phyloP scores from a whole-genome alignment of 2,888 invertebrate genomes.

The Thereva nobilitata region DNA sequence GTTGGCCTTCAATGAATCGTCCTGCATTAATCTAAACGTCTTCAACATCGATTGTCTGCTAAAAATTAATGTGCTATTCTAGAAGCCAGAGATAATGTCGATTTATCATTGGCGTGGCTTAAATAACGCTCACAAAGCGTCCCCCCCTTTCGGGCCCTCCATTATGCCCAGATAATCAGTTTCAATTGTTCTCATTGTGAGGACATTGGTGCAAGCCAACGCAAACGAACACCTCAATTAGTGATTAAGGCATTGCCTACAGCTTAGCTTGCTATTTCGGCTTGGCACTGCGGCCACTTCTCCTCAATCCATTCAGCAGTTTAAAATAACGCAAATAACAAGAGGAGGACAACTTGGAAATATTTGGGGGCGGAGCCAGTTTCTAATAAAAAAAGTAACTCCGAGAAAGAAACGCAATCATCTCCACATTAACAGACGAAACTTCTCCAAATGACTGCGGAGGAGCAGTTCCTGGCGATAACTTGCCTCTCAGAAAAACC shows the following conservation, averaged over 20 bases:
- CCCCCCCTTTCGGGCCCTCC: neutral
- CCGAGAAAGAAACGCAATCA: too few species aligned
- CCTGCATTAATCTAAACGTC: slow-evolving; percentile 33
- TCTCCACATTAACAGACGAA: too few species aligned
- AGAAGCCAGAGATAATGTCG: slow-evolving; percentile 31
- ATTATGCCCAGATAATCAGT: neutral
- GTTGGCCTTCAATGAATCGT: slow-evolving; percentile 29
- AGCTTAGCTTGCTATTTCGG: neutral
- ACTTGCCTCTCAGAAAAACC: too few species aligned
- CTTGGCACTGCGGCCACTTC: too few species aligned
- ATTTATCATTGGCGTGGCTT: slow-evolving; percentile 26
- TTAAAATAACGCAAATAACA: too few species aligned
- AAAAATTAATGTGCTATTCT: slow-evolving; percentile 32
- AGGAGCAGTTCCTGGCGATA: too few species aligned
- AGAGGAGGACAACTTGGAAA: too few species aligned
- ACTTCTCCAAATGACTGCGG: too few species aligned
- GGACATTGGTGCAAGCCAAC: neutral
- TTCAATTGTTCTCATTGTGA: neutral
- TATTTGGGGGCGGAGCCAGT: too few species aligned
- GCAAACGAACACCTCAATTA: slow-evolving; percentile 25
- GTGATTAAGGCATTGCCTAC: slow-evolving; percentile 5
- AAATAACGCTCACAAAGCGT: slow-evolving; percentile 11
- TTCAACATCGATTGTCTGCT: slow-evolving; percentile 31
- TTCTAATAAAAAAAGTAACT: too few species aligned
- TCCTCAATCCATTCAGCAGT: too few species aligned